Evolutionary conservation across 2,797 vertebrate genomes (phyloP), one percentile per base, ranked within the genome.

Genomic region (Pterois miles): DNA sequence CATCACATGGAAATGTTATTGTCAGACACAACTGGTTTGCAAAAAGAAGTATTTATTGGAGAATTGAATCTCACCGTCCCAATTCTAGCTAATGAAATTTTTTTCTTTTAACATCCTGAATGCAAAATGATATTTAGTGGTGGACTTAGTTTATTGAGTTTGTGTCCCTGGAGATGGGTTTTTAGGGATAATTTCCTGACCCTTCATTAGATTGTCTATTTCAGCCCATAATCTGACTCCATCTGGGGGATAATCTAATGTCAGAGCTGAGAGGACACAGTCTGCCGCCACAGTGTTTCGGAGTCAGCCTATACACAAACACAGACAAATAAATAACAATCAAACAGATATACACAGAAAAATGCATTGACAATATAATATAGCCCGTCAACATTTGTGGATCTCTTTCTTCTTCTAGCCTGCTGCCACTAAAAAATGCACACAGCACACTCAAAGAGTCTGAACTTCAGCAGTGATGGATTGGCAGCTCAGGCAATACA

Each of bases 201-300:
- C 59, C 33, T 70, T 85, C 67, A 86, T 85, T 84, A 83, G 53
- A 80, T 31, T 76, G 68, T 71, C 33, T 62, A 56, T 75, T 84
- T 75, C 64, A 80, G 54, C 18, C 76, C 53, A 76, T 88, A 82
- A 86, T 91, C 81, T 58, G 74, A 80, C 67, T 85, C 59, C 29
- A 88, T 86, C 75, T 71, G 40, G 14, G 67, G 48, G 71, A 83
- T 86, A 89, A 88, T 88, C 75, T 83, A 90, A 91, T 85, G 70
- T 71, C 33, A 54, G 29, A 65, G 66, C 40, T n/a, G 65, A 86
- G 76, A 79, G 70, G 48, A 81, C 14, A 22, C 80, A 60, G 82
- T 72, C 81, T 88, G 85, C 76, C 58, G 56, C 81, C 83, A 76
- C 38, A 73, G 20, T 56, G 81, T 64, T 74, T 73, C 59, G 18